Conservation (phyloP, 1,140 invertebrate genomes). For the Brachionus rotundiformis region DNA sequence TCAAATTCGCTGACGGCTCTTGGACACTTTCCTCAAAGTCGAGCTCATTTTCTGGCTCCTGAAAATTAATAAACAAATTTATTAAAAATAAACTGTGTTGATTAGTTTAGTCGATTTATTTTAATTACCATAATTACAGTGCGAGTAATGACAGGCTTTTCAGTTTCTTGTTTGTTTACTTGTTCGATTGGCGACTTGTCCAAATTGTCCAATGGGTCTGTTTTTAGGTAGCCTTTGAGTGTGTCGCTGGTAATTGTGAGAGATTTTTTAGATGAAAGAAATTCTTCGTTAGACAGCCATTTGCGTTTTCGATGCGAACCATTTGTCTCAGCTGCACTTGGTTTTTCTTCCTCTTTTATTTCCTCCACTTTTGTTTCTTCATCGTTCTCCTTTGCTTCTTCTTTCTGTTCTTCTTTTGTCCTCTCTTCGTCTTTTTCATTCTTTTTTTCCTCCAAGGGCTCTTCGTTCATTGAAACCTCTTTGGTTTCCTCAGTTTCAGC, state of each 20-base stretch:
- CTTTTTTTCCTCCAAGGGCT: too few species aligned
- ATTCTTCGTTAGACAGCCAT: conserved; percentile 21
- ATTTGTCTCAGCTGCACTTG: background rate
- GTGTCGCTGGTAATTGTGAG: conserved; percentile 23
- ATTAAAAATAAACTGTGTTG: background rate
- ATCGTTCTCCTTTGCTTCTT: too few species aligned
- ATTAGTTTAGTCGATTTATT: background rate
- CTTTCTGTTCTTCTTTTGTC: too few species aligned
- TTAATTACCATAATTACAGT: background rate
- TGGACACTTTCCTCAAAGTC: conserved; percentile 31
- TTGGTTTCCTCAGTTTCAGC: background rate
- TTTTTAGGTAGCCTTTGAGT: conserved; percentile 9
- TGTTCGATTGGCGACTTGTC: background rate
- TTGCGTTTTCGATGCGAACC: conserved; percentile 15
- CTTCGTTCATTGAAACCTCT: background rate
- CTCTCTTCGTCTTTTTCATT: too few species aligned
- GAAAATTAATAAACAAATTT: background rate
- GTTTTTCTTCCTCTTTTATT: background rate
- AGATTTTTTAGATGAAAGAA: conserved; percentile 27
- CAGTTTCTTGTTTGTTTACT: background rate
- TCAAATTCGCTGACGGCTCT: background rate
- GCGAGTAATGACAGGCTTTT: too few species aligned
- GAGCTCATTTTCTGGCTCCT: conserved; percentile 6
- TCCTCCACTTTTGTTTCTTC: background rate
- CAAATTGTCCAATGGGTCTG: conserved; percentile 21